Evolutionary conservation across 2,113 vertebrate genomes (phyloP).

Genomic region (Chaenogobius annularis): DNA sequence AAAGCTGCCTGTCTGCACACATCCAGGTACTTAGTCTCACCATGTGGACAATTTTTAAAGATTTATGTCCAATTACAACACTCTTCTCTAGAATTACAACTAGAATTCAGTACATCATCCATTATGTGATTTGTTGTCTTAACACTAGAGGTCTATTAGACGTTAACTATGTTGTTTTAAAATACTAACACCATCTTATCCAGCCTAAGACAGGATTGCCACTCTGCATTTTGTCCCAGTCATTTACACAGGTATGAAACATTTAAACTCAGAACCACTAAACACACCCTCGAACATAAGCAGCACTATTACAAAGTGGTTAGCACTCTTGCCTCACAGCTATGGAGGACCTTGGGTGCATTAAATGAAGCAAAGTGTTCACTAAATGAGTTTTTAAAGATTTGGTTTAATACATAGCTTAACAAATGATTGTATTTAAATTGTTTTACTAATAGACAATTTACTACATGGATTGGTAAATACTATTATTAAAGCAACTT

Average conservation of each 20-base stretch:
- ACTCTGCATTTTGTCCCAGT: not conserved
- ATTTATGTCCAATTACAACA: conserved; percentile 61
- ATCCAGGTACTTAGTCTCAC: conserved; percentile 54
- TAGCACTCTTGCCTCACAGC: no score
- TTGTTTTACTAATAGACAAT: no score
- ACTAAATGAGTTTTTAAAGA: no score
- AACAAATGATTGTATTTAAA: no score
- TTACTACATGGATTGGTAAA: no score
- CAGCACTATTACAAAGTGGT: no score
- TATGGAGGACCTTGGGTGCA: no score
- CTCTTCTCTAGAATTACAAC: no score
- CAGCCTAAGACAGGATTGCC: not conserved
- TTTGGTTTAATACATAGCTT: no score
- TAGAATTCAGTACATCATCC: conserved; percentile 49
- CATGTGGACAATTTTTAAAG: conserved; percentile 48
- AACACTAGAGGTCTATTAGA: not conserved
- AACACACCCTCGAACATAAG: no score
- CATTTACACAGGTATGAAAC: not conserved
- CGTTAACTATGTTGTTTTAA: not conserved
- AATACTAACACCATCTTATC: not conserved
- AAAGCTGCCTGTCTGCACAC: conserved; percentile 54
- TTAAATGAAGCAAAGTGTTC: no score
- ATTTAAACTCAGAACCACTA: not conserved
- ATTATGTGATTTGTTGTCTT: not conserved
- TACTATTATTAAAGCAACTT: no score